Base-by-base conservation (phyloP, 2,797 vertebrate species). In the Anguilla anguilla region DNA sequence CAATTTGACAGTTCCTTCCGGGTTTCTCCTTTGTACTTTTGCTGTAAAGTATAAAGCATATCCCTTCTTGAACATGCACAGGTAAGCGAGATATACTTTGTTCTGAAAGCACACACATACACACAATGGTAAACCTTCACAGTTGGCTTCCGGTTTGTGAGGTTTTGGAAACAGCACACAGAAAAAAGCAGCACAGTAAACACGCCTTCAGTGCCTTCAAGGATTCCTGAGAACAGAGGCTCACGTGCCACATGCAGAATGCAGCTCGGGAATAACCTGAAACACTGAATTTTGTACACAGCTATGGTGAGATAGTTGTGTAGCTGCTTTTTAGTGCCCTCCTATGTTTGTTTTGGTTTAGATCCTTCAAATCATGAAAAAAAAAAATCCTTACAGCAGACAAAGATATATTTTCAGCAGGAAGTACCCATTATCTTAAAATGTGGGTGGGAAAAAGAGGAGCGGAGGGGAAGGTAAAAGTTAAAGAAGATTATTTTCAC, bases 21-120 rank as follows among this genome's bases (percentile, higher is more conserved):
- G 28, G 17, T 89, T 46, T 90, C 89, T 77, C 86, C 87, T 87
- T 89, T 90, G 90, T 92, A 92, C 82, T 90, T 89, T 87, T 83
- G 85, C 92, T 92, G 86, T n/a, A 46, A 83, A 83, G 69, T 13
- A 39, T 35, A 61, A 81, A 84, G 51, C 22, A 81, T 59, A 51
- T 67, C 51, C 86, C 51, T 43, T 2, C 43, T 83, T 83, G 51
- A 85, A 79, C 69, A 85, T 82, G 81, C 53, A 49, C 19, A 49
- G 57, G 22, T 87, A 19, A 84, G 55, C 35, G 31, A 83, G n/a
- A 86, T 22, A 86, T 86, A n/a, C 55, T 61, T 64, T 53, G 22
- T 17, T 74, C 46, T 61, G 43, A 49, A 59, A 85, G 43, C 31
- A 83, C 86, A 89, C 31, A 69, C 28, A 84, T 31, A 6, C 35